Conservation (phyloP, 2,113 vertebrate genomes). For the Oreochromis aureus region DNA sequence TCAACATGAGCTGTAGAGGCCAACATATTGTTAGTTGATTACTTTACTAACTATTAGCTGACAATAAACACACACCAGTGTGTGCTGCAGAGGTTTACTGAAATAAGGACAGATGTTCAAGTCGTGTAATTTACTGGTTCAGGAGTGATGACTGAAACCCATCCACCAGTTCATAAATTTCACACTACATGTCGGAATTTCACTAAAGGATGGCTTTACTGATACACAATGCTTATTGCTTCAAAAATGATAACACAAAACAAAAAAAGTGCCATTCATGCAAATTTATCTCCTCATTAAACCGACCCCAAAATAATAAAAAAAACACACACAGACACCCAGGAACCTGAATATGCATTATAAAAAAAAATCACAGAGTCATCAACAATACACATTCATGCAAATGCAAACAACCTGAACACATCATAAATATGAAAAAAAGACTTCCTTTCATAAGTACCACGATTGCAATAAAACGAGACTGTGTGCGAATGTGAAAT, state of each 20-base stretch:
- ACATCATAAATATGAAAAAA: not conserved
- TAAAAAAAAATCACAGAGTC: conserved; percentile 13
- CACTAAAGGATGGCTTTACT: not conserved
- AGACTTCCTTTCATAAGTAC: not conserved
- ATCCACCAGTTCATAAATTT: not conserved
- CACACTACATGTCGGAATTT: not conserved
- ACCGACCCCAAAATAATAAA: not conserved
- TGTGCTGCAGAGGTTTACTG: not conserved
- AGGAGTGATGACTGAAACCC: not conserved
- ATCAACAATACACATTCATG: conserved; percentile 1
- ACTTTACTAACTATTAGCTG: not conserved
- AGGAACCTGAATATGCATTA: conserved; percentile 17
- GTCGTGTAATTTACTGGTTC: not conserved
- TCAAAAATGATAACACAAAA: not conserved
- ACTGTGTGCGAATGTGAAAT: not conserved
- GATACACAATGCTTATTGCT: conserved; percentile 53
- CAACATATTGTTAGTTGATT: not conserved
- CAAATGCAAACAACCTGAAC: not conserved
- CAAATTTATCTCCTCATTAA: not conserved
- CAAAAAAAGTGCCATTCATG: not conserved
- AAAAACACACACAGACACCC: not conserved
- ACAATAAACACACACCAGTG: not conserved
- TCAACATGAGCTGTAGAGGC: not conserved
- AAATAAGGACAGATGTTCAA: not conserved
- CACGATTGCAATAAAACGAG: not conserved